Conservation (phyloP, 2,888 invertebrate species). For the Norana najaformis region DNA sequence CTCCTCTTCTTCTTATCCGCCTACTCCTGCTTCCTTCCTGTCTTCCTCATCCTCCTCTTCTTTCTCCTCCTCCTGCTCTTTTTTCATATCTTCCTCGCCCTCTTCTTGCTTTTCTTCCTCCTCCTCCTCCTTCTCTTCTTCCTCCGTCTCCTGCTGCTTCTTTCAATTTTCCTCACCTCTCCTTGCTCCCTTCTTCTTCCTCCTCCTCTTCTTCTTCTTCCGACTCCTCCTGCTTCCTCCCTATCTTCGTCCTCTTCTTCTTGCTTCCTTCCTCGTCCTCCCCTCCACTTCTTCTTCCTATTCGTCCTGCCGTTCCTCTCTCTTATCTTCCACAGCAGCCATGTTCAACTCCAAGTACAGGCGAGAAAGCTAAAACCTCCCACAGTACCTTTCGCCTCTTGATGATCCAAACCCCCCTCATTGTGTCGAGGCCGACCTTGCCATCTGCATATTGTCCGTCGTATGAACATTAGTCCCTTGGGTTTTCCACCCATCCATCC, state of each 20-base stretch:
- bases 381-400: not conserved
- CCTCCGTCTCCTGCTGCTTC: not conserved
- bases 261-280: not conserved
- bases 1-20: not conserved
- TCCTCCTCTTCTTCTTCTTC: not conserved
- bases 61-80: not conserved
- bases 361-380: not conserved
- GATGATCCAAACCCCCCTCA: no score
- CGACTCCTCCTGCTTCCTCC: no score
- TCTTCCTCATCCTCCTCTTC: no score
- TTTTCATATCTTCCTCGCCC: no score
- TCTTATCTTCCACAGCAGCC: not conserved
- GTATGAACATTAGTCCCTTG: not conserved
- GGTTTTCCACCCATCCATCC: not conserved
- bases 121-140: not conserved
- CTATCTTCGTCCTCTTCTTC: not conserved
- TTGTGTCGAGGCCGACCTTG: no score
- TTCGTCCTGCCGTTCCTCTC: no score
- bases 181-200: not conserved
- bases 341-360: not conserved
- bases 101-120: not conserved
- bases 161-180: not conserved
- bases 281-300: not conserved
- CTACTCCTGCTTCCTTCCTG: not conserved
- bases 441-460: not conserved